Evolutionary conservation across 2,113 vertebrate species (phyloP), one percentile per base, ranked within the genome.

Genomic region (Notothenia coriiceps): DNA sequence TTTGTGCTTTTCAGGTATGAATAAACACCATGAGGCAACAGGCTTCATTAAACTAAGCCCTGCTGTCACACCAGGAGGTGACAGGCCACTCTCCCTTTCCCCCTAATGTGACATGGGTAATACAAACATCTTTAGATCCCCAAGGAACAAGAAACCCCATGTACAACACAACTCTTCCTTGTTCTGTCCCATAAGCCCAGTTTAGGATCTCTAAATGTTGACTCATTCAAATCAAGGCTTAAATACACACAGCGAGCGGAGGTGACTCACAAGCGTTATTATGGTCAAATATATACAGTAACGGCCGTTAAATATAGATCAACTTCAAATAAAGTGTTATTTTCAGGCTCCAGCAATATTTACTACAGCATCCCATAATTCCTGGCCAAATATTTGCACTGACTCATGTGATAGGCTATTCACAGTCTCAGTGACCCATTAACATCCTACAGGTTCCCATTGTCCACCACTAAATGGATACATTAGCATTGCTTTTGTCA

Each of bases 401-500:
- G 78, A 84, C 90, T 92, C 91, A 94, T 94, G 95, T 88, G 92
- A 95, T 86, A 68, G 75, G 80, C 91, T 87, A 94, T 95, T 96
- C 92, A 95, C 88, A 91, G 87, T 91, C 89, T 91, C 93, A 93
- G 89, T 89, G 92, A 94, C 89, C 94, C 89, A 95, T 94, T 95
- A 94, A 91, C 92, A 92, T 90, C 92, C 91, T 86, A 77, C 86
- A 83, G 86, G 86, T 92, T 87, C 40, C 74, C 82, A 92, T 97
- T 96, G 92, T 95, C 71, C 80, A 22, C 33, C 57, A 78, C 87
- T 88, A 86, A 75, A 87, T 91, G 77, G 85, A 85, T 44, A 68
- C 88, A 96, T 95, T 95, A 95, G 94, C 93, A 94, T 95, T 87
- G 85, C 29, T 14, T 82, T 96, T 96, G 93, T 96, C 73, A 93